Conservation (phyloP, 2,797 vertebrate genomes). For the Rhinogobio ventralis region DNA sequence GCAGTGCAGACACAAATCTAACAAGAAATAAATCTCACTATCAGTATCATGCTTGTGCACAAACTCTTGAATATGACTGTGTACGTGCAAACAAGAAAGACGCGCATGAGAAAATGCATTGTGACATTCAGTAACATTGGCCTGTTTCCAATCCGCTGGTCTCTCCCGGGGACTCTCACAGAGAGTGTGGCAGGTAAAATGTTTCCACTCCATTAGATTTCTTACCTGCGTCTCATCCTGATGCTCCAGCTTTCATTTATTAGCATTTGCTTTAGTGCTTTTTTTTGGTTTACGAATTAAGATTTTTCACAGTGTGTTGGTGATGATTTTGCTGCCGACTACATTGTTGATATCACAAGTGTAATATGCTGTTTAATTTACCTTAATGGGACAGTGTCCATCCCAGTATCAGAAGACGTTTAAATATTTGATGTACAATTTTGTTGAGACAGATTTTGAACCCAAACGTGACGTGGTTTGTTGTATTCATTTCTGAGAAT, state of each 20-base stretch:
- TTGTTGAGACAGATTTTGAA: not conserved
- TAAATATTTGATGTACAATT: not conserved
- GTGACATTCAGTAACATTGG: conserved; percentile 30
- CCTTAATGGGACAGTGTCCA: not conserved
- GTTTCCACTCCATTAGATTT: conserved; percentile 17
- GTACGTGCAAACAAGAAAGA: conserved; percentile 16
- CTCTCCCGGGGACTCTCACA: conserved; percentile 20
- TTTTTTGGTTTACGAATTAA: not conserved
- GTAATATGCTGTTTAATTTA: not conserved
- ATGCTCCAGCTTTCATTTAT: not conserved
- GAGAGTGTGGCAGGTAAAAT: conserved; percentile 26
- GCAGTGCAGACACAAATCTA: not conserved
- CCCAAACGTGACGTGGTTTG: not conserved
- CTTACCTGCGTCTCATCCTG: conserved; percentile 6
- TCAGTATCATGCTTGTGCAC: not conserved
- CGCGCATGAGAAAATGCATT: conserved; percentile 6
- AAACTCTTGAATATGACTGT: not conserved
- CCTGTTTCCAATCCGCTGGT: not conserved
- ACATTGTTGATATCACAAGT: conserved; percentile 2
- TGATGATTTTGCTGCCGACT: not conserved
- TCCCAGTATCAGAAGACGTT: not conserved
- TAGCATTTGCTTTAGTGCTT: conserved; percentile 4
- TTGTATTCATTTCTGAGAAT: not conserved
- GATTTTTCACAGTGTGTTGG: not conserved
- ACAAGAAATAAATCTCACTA: conserved; percentile 7